Base-by-base conservation (phyloP, 1,140 invertebrate species). In the Drosophila sucinea region DNA sequence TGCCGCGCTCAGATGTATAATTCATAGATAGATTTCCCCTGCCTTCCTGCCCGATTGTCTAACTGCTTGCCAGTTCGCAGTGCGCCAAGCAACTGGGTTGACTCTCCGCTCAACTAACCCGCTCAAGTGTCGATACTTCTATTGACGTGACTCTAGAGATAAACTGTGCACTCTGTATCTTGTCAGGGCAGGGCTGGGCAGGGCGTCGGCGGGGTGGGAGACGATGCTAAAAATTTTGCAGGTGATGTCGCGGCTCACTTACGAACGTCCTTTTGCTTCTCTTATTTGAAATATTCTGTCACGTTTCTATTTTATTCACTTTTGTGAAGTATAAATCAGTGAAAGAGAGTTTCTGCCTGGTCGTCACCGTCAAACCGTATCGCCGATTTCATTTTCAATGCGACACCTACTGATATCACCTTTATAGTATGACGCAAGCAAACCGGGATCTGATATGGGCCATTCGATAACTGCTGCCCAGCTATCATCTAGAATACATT, bases 321-420 rank as follows among this genome's bases (percentile, higher is more conserved):
- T 65, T n/a, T 67, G 6, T 82, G 79, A 82, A 82, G 70, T 82
- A 65, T 74, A 82, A 82, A 82, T 74, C 79, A 82, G 54, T 78
- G 79, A 35, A 33, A 11, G 44, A 11, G 44, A 51, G 27, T n/a
- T 4, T 30, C 54, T 54, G 60, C 57, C n/a, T 60, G 25, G 17
- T 44, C 60, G 38, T 35, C 38, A 27, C 17, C 17, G 17, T 17
- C 33, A 27, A 38, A 7, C 35, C 11, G 32, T 41, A 38, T 60
- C 55, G 44, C 44, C 23, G 27, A 27, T 51, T 51, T 27, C 44
- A 27, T 27, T 51, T 51, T 27, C 44, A 51, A 51, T 51, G 44
- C 44, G 58, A 60, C 58, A 40, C 17, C 7, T 8, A 41, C 7
- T 60, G 58, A 60, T 60, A 27, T 38, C 32, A 44, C 25, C 10